Conservation (phyloP, 2,888 invertebrate species). For the Prosapia bicincta region DNA sequence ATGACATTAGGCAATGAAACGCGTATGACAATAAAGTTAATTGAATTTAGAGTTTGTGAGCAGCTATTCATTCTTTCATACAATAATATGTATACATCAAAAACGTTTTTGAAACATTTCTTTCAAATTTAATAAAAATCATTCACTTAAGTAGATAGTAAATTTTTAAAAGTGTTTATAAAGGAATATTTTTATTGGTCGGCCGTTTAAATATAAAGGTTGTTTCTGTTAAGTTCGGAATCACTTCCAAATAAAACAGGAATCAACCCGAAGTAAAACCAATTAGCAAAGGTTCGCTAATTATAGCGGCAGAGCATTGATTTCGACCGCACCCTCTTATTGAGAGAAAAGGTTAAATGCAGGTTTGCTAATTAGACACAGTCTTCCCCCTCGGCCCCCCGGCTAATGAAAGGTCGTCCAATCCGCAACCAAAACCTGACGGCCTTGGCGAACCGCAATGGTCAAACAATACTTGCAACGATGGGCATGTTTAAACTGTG, state of each 20-base stretch:
- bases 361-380: not conserved
- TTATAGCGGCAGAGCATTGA: not conserved
- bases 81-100: no score
- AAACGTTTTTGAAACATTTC: no score
- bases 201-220: no score
- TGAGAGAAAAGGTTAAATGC: conserved; percentile 2
- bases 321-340: not conserved
- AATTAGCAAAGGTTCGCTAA: not conserved
- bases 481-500: not conserved
- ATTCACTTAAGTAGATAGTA: no score
- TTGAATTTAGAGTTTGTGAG: no score
- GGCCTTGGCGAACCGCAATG: not conserved
- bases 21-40: no score
- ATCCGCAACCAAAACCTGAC: not conserved
- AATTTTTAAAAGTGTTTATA: no score
- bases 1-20: no score
- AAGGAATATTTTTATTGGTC: no score
- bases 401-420: not conserved
- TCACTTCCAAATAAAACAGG: not conserved
- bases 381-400: not conserved
- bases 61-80: no score
- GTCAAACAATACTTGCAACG: not conserved
- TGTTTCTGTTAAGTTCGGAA: not conserved
- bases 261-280: not conserved
- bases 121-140: no score